Conservation (phyloP, 2,113 vertebrate genomes). For the Pagrus major region DNA sequence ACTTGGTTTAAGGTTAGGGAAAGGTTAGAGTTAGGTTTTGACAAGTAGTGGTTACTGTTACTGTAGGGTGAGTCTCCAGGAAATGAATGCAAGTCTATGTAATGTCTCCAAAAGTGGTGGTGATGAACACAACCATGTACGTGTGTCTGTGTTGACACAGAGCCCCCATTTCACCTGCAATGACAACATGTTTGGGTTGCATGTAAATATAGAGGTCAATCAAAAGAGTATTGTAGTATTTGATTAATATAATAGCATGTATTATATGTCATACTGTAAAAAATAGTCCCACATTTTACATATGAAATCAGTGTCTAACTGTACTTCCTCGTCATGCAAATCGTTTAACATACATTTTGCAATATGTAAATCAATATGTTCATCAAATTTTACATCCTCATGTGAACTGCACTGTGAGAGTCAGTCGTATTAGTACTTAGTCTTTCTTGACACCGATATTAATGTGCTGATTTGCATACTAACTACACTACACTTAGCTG, state of each 20-base stretch:
- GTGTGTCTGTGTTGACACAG: slow-evolving; percentile 10
- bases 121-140: too few relatives aligned
- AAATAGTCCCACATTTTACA: not conserved
- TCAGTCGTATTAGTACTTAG: not conserved
- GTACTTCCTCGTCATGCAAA: not conserved
- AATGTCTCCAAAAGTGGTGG: too few relatives aligned
- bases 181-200: not conserved
- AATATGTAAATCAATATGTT: not conserved
- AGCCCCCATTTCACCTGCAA: slow-evolving; percentile 8
- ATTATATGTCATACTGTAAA: not conserved
- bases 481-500: not conserved
- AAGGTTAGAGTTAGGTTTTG: too few relatives aligned
- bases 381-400: not conserved
- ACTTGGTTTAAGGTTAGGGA: too few relatives aligned
- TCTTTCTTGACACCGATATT: not conserved
- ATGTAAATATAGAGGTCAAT: not conserved
- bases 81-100: too few relatives aligned
- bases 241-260: not conserved
- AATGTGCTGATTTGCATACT: not conserved
- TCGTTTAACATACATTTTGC: not conserved
- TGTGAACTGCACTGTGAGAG: not conserved
- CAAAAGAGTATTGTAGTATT: not conserved
- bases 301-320: not conserved
- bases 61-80: too few relatives aligned
- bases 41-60: too few relatives aligned